Percentiles rank a stretch among this genome's conserved stretches.
phyloP scores from a whole-genome alignment of 2,797 vertebrate species.

The Lophotriccus pileatus region DNA sequence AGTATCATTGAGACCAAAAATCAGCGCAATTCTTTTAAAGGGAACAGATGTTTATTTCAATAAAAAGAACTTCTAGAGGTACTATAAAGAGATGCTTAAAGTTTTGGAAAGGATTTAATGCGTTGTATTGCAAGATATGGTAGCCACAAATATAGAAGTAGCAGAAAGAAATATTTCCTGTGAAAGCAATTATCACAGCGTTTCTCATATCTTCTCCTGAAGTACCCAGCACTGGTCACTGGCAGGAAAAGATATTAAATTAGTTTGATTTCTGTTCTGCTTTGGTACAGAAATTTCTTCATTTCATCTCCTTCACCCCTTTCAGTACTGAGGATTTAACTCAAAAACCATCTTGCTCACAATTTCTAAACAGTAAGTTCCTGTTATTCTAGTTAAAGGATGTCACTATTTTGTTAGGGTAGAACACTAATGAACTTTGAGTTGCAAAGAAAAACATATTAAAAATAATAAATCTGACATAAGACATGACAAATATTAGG shows the following conservation, averaged over 20 bases:
- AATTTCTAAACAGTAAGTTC: not conserved
- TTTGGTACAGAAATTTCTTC: not conserved
- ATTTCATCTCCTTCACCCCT: not conserved
- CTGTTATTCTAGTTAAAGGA: not conserved
- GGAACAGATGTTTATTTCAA: not conserved
- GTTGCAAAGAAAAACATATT: not conserved
- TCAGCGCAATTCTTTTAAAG: not conserved
- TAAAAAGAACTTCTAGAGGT: not conserved
- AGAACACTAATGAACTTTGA: not conserved
- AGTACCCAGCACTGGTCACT: not conserved
- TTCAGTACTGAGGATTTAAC: not conserved
- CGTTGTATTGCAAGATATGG: not conserved
- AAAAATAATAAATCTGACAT: not conserved
- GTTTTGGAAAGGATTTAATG: not conserved
- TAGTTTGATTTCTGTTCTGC: constrained; percentile 20
- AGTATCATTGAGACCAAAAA: not conserved
- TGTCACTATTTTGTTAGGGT: not conserved
- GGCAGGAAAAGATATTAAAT: constrained; percentile 37
- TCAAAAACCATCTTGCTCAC: not conserved
- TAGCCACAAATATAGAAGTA: not conserved
- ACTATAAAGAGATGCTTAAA: not conserved
- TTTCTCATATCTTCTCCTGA: constrained; percentile 1
- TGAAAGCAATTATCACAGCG: constrained; percentile 31
- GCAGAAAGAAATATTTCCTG: constrained; percentile 13
- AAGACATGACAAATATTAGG: not conserved